phyloP scores from a whole-genome alignment of 2,797 vertebrate genomes.

The Bovichtus variegatus region DNA sequence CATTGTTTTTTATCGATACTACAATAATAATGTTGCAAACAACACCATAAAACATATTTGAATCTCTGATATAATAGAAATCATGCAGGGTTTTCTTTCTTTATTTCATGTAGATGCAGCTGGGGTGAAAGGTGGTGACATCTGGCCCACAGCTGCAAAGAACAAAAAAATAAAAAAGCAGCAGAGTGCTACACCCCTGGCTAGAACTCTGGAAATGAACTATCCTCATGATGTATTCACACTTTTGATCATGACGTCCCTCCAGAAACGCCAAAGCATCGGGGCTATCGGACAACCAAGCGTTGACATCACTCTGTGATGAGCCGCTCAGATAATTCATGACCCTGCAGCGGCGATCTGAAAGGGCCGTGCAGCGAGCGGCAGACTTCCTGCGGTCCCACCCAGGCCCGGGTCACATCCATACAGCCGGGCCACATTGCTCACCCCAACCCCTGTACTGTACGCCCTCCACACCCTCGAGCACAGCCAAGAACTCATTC shows the following conservation, averaged over 20 bases:
- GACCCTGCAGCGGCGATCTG: slow-evolving; percentile 31
- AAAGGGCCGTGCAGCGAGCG: slow-evolving; percentile 25
- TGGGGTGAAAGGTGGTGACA: not conserved
- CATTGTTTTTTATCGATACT: not conserved
- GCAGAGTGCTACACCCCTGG: slow-evolving; percentile 6
- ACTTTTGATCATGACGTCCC: slow-evolving; percentile 26
- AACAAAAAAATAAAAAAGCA: not conserved
- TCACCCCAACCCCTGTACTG: slow-evolving; percentile 55
- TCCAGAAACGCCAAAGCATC: slow-evolving; percentile 29
- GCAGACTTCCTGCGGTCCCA: slow-evolving; percentile 70
- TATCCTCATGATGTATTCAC: slow-evolving; percentile 21
- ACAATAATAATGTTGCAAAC: not conserved
- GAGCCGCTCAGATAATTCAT: slow-evolving; percentile 49
- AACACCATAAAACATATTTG: too few relatives aligned
- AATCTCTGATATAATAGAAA: not conserved
- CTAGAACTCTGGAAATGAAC: slow-evolving; percentile 16
- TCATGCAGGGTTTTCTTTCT: not conserved
- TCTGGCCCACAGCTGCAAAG: slow-evolving; percentile 4
- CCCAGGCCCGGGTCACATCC: slow-evolving; percentile 75
- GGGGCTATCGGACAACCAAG: not conserved
- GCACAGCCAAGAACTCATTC: slow-evolving; percentile 62
- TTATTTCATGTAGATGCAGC: not conserved
- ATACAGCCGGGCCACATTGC: slow-evolving; percentile 58
- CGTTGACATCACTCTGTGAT: slow-evolving; percentile 54
- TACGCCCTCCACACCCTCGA: slow-evolving; percentile 64